A percentile compares a stretch with the other conserved stretches of the same genome.
phyloP scores from a whole-genome alignment of 2,888 invertebrate species.

The Sphaerophoria rueppellii region DNA sequence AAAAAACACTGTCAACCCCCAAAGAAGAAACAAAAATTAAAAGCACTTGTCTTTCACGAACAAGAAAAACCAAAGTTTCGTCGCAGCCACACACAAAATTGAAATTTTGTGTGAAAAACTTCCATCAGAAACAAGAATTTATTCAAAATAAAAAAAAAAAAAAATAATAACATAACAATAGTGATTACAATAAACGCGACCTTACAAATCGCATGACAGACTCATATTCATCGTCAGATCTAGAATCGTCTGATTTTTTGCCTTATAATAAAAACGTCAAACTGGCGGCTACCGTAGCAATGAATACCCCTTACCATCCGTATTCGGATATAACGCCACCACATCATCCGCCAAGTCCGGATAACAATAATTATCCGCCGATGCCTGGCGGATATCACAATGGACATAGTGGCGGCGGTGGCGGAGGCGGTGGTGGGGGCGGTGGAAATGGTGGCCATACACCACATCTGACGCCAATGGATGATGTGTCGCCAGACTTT shows the following conservation, averaged over 20 bases:
- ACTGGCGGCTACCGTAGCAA: slow-evolving; percentile 93
- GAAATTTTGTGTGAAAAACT: background rate
- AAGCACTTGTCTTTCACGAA: slow-evolving; percentile 49
- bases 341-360: slow-evolving; percentile 88
- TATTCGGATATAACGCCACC: slow-evolving; percentile 91
- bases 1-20: slow-evolving; percentile 19
- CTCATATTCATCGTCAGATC: slow-evolving; percentile 74
- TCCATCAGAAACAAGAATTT: slow-evolving; percentile 5
- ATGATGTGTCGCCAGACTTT: slow-evolving; percentile 80
- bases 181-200: slow-evolving; percentile 66
- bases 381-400: slow-evolving; percentile 83
- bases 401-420: slow-evolving; percentile 80
- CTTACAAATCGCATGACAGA: slow-evolving; percentile 73
- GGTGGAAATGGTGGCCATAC: slow-evolving; percentile 77
- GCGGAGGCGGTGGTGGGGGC: slow-evolving; percentile 78
- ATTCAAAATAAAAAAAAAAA: slow-evolving; percentile 11
- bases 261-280: slow-evolving; percentile 84
- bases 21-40: slow-evolving; percentile 47
- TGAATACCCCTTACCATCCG: slow-evolving; percentile 96
- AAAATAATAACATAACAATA: slow-evolving; percentile 54
- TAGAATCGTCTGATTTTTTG: slow-evolving; percentile 75
- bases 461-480: slow-evolving; percentile 80
- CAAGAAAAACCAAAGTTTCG: background rate
- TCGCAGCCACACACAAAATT: slow-evolving; percentile 16
- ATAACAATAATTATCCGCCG: slow-evolving; percentile 86